A percentile compares a stretch with the other conserved stretches of the same genome.
phyloP scores from a whole-genome alignment of 2,888 invertebrate genomes.

The Pammene fasciana region DNA sequence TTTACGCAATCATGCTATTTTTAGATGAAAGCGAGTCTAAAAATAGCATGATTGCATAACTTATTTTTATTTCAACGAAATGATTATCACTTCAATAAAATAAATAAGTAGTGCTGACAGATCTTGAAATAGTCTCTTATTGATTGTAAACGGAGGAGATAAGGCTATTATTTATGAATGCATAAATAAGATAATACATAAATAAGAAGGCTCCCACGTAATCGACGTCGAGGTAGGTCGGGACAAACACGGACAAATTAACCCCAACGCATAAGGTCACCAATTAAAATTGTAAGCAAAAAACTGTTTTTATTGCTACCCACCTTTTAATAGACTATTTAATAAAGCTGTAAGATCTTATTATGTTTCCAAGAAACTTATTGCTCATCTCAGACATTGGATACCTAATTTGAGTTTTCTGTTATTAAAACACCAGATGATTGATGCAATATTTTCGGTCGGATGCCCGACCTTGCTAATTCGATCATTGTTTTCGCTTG shows the following conservation, averaged over 20 bases:
- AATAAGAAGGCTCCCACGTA: conserved; percentile 64
- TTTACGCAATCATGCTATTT: conserved; percentile 22
- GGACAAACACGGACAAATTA: conserved; percentile 54
- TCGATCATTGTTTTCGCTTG: conserved; percentile 57
- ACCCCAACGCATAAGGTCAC: conserved; percentile 39
- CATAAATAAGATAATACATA: conserved; percentile 63
- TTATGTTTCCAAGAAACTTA: conserved; percentile 35
- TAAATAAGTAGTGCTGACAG: conserved; percentile 43
- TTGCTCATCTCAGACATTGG: conserved; percentile 46
- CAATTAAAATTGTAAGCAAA: conserved; percentile 29
- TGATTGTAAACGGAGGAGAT: conserved; percentile 60
- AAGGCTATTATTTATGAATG: conserved; percentile 75
- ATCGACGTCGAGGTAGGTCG: conserved; percentile 74
- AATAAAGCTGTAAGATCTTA: conserved; percentile 28
- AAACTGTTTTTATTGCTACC: conserved; percentile 19
- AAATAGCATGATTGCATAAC: too few species aligned
- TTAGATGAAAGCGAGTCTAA: too few species aligned
- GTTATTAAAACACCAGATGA: conserved; percentile 62
- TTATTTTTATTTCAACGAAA: conserved; percentile 16
- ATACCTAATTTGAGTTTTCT: conserved; percentile 50
- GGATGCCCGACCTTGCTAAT: conserved; percentile 54
- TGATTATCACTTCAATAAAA: conserved; percentile 10
- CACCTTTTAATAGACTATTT: conserved; percentile 35
- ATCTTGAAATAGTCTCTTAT: conserved; percentile 56
- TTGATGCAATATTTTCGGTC: conserved; percentile 55